Conservation (phyloP, 1,140 invertebrate species). For the Atopsyche davidsoni region DNA sequence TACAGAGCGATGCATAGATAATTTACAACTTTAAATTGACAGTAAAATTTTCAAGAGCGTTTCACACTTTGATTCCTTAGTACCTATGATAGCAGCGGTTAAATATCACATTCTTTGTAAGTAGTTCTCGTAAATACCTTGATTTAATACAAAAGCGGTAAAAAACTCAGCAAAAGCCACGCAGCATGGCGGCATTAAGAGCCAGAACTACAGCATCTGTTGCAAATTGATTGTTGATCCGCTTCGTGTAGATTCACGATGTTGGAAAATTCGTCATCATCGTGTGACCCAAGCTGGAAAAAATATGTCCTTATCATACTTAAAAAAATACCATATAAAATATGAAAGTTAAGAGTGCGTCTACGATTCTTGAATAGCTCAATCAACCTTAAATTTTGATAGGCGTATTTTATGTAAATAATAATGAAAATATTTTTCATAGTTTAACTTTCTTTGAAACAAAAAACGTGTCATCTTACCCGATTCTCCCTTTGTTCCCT, state of each 20-base stretch:
- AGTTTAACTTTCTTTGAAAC: no score
- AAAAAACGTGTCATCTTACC: slow-evolving; percentile 44
- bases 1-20: slow-evolving; percentile 27
- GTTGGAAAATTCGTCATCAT: no score
- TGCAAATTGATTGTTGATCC: slow-evolving; percentile 3
- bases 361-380: no score
- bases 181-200: slow-evolving; percentile 11
- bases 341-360: no score
- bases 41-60: slow-evolving; percentile 28
- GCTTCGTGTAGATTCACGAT: slow-evolving; percentile 6
- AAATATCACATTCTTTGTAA: slow-evolving; percentile 29
- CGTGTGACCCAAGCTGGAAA: no score
- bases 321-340: no score
- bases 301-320: no score
- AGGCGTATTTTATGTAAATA: no score
- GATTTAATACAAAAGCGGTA: slow-evolving; percentile 25
- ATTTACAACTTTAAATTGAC: slow-evolving; percentile 17
- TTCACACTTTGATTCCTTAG: slow-evolving; percentile 28
- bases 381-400: no score
- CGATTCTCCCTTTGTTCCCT: slow-evolving; percentile 69
- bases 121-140: slow-evolving; percentile 18
- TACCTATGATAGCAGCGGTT: slow-evolving; percentile 26
- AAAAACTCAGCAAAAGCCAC: slow-evolving; percentile 23
- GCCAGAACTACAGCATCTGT: slow-evolving; percentile 7
- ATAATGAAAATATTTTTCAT: no score